phyloP scores from a whole-genome alignment of 2,888 invertebrate genomes.

The Beris chalybata region DNA sequence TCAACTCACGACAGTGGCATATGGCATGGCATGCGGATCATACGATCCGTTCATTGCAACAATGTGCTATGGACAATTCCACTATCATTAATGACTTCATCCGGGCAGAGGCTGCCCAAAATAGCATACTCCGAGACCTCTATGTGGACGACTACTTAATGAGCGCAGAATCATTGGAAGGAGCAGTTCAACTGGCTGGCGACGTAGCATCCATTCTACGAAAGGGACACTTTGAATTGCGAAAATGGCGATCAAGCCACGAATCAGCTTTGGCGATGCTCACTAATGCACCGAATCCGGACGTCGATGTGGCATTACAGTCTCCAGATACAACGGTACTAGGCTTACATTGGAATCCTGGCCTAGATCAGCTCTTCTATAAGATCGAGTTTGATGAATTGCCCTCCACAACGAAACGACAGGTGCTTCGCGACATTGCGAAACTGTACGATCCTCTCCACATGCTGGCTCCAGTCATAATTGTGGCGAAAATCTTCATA shows the following conservation, averaged over 20 bases:
- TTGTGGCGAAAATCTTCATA: too few relatives aligned
- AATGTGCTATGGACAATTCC: neutral
- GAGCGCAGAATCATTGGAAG: neutral
- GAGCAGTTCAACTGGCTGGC: neutral
- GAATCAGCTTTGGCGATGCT: neutral
- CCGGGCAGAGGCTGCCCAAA: neutral
- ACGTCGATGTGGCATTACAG: neutral
- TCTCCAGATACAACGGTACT: neutral
- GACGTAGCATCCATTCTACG: neutral
- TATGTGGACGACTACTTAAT: neutral
- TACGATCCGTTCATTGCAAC: neutral
- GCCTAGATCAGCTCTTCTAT: neutral
- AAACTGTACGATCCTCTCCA: too few relatives aligned
- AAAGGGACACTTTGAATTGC: too few relatives aligned
- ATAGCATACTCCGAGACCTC: neutral
- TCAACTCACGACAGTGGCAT: too few relatives aligned
- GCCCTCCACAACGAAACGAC: too few relatives aligned
- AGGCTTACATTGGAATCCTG: slow-evolving; percentile 1
- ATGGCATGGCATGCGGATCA: too few relatives aligned
- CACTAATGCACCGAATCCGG: neutral
- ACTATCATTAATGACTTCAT: neutral
- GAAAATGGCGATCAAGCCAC: too few relatives aligned
- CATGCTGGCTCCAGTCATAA: too few relatives aligned
- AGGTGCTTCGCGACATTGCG: too few relatives aligned
- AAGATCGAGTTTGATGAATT: too few relatives aligned